These are phyloP conservation scores for Acleris sparsana DNA, from an alignment of 2,888 invertebrate species.

Conservation along the genomic window DNA sequence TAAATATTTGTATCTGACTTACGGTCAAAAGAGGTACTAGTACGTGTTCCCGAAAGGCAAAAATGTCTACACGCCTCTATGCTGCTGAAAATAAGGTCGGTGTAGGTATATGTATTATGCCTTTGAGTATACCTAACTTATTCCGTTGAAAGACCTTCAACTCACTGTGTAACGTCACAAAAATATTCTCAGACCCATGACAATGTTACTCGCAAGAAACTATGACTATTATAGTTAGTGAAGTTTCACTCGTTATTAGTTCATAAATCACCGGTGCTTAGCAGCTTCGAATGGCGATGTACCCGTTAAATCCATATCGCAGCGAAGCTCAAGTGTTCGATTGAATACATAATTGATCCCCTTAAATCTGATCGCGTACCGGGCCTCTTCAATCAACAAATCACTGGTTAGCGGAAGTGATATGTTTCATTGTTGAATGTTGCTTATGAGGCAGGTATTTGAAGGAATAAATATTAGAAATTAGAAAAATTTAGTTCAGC, in stretches of 20 bases:
- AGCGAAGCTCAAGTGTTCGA: conserved; percentile 29
- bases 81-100: too few species aligned
- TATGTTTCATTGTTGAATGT: conserved; percentile 1
- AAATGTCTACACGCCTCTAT: too few species aligned
- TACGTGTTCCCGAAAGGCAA: too few species aligned
- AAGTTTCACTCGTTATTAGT: conserved; percentile 23
- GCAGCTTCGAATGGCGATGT: conserved; percentile 9
- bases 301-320: conserved; percentile 6
- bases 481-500: too few species aligned
- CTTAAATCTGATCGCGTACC: conserved; percentile 33
- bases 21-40: too few species aligned
- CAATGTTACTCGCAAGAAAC: not conserved
- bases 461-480: too few species aligned
- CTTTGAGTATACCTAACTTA: too few species aligned
- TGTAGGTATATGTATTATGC: too few species aligned
- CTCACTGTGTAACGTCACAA: too few species aligned
- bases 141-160: too few species aligned
- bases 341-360: conserved; percentile 36
- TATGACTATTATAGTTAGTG: not conserved
- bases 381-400: conserved; percentile 30
- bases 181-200: too few species aligned
- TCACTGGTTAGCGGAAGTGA: conserved; percentile 15
- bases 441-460: not conserved
- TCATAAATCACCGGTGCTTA: conserved; percentile 29
- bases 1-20: too few species aligned